Conservation (phyloP, 2,113 vertebrate species). For the Limanda limanda region DNA sequence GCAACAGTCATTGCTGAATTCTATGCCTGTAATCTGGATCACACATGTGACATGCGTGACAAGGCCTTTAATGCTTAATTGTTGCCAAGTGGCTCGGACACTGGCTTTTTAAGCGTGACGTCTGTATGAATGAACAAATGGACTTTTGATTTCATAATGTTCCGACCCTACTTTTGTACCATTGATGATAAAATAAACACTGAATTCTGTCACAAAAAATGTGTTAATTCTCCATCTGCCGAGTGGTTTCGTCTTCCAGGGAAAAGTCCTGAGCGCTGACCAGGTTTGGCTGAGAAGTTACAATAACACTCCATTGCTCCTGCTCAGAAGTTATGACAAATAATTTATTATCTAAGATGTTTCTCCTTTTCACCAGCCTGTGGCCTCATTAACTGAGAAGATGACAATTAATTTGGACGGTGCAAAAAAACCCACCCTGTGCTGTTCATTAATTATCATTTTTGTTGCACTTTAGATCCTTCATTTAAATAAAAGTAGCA, state of each 20-base stretch:
- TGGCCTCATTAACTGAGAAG: background rate
- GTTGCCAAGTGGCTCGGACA: conserved; percentile 56
- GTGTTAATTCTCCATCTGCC: background rate
- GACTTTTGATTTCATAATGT: conserved; percentile 54
- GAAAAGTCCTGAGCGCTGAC: background rate
- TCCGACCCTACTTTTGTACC: conserved; percentile 70
- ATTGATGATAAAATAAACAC: conserved; percentile 69
- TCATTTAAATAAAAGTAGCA: no score
- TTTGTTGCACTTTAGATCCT: no score
- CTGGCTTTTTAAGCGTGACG: conserved; percentile 54
- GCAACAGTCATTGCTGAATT: conserved; percentile 6
- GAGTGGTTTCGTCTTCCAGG: background rate
- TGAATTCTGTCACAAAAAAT: conserved; percentile 26
- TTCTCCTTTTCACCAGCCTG: background rate
- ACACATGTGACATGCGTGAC: background rate
- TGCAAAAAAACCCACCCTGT: no score
- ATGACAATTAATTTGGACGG: no score
- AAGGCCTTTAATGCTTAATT: conserved; percentile 47
- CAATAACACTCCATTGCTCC: background rate
- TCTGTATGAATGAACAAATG: conserved; percentile 49
- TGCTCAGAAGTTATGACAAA: background rate
- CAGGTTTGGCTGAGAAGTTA: background rate
- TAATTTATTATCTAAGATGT: background rate
- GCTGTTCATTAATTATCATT: no score
- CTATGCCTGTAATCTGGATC: conserved; percentile 27